phyloP scores from a whole-genome alignment of 1,140 invertebrate species.

The Gonatopus flavifemur region DNA sequence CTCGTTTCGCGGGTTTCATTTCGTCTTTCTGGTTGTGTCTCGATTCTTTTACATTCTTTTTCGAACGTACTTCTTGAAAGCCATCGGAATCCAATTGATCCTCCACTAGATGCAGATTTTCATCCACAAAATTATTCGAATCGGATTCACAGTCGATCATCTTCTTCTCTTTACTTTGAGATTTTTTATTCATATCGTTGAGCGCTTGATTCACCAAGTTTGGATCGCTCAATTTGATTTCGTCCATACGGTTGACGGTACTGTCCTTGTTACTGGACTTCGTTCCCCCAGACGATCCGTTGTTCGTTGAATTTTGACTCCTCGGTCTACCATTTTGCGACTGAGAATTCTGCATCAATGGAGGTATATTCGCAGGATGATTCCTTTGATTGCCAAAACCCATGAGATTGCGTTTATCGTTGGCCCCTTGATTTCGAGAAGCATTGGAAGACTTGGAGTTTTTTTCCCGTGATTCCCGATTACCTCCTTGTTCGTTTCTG shows the following conservation, averaged over 20 bases:
- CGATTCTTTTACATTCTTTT: conserved; percentile 71
- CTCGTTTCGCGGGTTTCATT: conserved; percentile 48
- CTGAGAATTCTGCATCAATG: conserved; percentile 40
- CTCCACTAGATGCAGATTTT: conserved; percentile 37
- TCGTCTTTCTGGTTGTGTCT: conserved; percentile 61
- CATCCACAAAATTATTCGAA: conserved; percentile 54
- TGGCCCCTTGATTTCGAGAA: conserved; percentile 41
- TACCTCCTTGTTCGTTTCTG: conserved; percentile 38
- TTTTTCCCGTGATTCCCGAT: conserved; percentile 42
- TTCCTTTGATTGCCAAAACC: conserved; percentile 41
- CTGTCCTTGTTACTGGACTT: conserved; percentile 43
- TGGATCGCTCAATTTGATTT: conserved; percentile 62
- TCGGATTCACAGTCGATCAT: conserved; percentile 54
- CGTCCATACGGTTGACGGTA: conserved; percentile 63
- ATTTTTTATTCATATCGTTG: conserved; percentile 59
- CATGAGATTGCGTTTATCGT: conserved; percentile 48
- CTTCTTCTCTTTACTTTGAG: conserved; percentile 41
- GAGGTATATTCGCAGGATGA: conserved; percentile 36
- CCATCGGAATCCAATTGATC: conserved; percentile 67
- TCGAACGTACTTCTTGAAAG: conserved; percentile 85
- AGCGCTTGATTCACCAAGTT: conserved; percentile 63
- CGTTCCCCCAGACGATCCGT: conserved; percentile 28
- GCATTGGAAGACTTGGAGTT: conserved; percentile 38
- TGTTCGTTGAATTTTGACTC: conserved; percentile 39
- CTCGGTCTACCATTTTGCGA: conserved; percentile 45